phyloP scores from a whole-genome alignment of 2,888 invertebrate genomes.

The Hypomecis atomaria region DNA sequence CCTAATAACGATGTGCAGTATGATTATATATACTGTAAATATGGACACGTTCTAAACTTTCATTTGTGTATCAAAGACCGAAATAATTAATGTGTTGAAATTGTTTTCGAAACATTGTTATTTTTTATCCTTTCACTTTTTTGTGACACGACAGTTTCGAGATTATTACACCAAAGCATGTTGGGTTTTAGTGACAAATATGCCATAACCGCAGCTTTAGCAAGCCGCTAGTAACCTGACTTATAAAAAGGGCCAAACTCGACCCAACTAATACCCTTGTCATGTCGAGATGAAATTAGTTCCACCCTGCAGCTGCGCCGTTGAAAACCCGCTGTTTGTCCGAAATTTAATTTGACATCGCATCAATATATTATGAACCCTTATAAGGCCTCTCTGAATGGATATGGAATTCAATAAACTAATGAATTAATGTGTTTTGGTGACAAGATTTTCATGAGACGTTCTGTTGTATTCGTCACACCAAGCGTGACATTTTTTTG shows the following conservation, averaged over 20 bases:
- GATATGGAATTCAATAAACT: conserved; percentile 27
- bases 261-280: conserved; percentile 83
- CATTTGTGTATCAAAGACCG: too few species aligned
- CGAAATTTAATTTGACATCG: conserved; percentile 74
- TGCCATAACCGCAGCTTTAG: conserved; percentile 58
- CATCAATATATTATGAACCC: conserved; percentile 51
- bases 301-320: conserved; percentile 78
- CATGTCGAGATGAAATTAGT: conserved; percentile 83
- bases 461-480: too few species aligned
- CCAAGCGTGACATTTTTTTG: too few species aligned
- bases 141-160: conserved; percentile 10
- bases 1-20: too few species aligned
- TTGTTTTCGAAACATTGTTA: too few species aligned
- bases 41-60: too few species aligned
- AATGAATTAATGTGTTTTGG: conserved; percentile 7
- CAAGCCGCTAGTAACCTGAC: conserved; percentile 64
- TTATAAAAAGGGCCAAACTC: conserved; percentile 74
- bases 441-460: background rate
- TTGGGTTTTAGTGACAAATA: conserved; percentile 55
- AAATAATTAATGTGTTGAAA: too few species aligned
- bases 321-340: conserved; percentile 68
- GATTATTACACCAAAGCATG: conserved; percentile 5
- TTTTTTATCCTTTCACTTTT: too few species aligned
- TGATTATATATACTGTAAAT: too few species aligned
- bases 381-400: conserved; percentile 24